Evolutionary conservation across 2,113 vertebrate species (phyloP).

Genomic region (Phyllostomus hastatus): DNA sequence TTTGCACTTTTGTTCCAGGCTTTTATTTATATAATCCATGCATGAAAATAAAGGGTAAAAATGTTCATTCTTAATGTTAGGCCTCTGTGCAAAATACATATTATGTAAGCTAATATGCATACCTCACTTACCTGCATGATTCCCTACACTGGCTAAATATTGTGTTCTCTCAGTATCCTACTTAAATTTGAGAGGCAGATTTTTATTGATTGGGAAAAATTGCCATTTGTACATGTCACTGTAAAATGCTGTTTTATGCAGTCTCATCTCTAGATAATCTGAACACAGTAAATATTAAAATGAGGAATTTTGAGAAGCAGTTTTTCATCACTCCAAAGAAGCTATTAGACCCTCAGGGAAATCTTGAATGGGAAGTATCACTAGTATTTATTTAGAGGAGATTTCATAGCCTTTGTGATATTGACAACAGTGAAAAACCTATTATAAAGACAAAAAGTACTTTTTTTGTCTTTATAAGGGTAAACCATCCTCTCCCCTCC

Average conservation of each 20-base stretch:
- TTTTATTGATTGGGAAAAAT: neutral
- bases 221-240: neutral
- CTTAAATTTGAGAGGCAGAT: neutral
- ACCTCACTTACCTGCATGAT: neutral
- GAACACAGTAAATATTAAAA: neutral
- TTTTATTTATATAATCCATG: slow-evolving; percentile 23
- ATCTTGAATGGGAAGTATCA: neutral
- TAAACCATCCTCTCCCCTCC: accelerated
- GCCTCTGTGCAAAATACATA: neutral
- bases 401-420: neutral
- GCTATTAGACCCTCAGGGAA: neutral
- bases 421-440: neutral
- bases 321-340: neutral
- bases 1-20: neutral
- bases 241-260: neutral
- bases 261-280: neutral
- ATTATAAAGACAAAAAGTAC: neutral
- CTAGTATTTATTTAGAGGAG: neutral
- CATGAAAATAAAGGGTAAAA: slow-evolving; percentile 19
- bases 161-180: neutral
- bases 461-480: neutral
- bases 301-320: neutral
- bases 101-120: neutral
- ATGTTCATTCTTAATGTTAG: neutral
- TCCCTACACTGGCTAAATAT: neutral